Percentiles rank a stretch among this genome's conserved stretches.
Evolutionary conservation across 2,888 invertebrate species (phyloP).

Genomic region (Spodoptera picta): DNA sequence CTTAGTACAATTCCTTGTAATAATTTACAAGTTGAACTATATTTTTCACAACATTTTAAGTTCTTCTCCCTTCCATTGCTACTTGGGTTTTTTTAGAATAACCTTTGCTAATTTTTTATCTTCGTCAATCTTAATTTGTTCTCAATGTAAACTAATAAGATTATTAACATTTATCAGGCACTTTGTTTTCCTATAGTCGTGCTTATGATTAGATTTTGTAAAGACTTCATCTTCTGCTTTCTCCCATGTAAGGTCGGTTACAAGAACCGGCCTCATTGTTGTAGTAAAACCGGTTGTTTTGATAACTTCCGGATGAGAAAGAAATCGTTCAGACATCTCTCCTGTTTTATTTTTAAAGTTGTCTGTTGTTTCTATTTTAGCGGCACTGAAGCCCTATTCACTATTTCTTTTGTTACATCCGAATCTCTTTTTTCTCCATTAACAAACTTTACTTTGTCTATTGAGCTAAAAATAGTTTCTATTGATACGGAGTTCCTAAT

Average conservation of each 20-base stretch:
- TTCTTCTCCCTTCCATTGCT: slow-evolving; percentile 1
- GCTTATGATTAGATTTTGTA: neutral
- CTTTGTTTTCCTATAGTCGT: neutral
- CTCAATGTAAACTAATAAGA: too few relatives aligned
- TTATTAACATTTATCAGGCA: too few relatives aligned
- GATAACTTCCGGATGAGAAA: slow-evolving; percentile 83
- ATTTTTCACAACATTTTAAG: neutral
- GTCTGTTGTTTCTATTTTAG: slow-evolving; percentile 75
- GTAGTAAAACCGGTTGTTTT: slow-evolving; percentile 77
- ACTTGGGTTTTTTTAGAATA: too few relatives aligned
- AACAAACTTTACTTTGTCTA: neutral
- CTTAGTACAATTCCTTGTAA: too few relatives aligned
- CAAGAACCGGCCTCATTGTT: slow-evolving; percentile 68
- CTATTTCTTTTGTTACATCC: slow-evolving; percentile 65
- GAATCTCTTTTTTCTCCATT: slow-evolving; percentile 9
- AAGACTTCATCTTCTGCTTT: slow-evolving; percentile 1
- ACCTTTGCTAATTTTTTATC: too few relatives aligned
- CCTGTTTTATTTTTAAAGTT: slow-evolving; percentile 76
- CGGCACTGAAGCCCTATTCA: slow-evolving; percentile 68
- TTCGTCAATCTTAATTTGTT: too few relatives aligned
- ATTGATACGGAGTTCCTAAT: slow-evolving; percentile 5
- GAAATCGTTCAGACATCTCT: slow-evolving; percentile 76
- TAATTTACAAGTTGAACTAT: neutral
- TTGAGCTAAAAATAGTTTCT: slow-evolving; percentile 20
- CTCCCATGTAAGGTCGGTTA: slow-evolving; percentile 2